Conservation (phyloP, 2,888 invertebrate genomes). For the Acanthosepion pharaonis region DNA sequence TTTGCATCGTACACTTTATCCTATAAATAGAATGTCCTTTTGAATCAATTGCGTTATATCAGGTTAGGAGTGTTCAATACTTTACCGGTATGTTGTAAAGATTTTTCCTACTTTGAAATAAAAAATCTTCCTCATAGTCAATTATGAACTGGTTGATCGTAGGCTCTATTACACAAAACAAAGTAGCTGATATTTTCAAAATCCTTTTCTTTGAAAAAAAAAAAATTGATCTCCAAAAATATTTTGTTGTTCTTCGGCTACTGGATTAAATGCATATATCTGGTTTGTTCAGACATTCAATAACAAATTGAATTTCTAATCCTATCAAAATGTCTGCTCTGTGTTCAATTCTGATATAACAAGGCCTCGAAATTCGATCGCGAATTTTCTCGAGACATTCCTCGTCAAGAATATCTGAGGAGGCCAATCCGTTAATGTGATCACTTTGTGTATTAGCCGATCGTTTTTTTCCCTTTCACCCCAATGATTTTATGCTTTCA, state of each 20-base stretch:
- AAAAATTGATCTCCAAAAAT: neutral
- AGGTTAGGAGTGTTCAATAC: too few species aligned
- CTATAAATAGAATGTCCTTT: too few species aligned
- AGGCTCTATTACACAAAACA: neutral
- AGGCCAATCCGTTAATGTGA: neutral
- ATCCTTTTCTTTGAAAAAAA: neutral
- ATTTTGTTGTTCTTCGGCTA: neutral
- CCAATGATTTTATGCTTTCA: neutral
- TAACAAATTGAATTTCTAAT: neutral
- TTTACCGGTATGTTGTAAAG: too few species aligned
- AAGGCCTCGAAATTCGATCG: neutral
- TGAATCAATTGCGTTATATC: too few species aligned
- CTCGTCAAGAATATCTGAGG: neutral
- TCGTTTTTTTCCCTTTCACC: neutral
- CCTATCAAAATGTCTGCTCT: neutral
- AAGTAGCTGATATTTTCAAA: neutral
- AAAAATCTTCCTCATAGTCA: too few species aligned
- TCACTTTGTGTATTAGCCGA: constrained; percentile 2
- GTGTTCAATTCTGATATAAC: neutral
- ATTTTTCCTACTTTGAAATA: too few species aligned
- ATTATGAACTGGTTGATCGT: too few species aligned
- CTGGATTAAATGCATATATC: neutral
- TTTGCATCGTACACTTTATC: too few species aligned
- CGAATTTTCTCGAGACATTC: neutral
- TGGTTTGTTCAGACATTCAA: neutral